Evolutionary conservation across 2,888 invertebrate species (phyloP).

Genomic region (Glaucopsyche alexis): DNA sequence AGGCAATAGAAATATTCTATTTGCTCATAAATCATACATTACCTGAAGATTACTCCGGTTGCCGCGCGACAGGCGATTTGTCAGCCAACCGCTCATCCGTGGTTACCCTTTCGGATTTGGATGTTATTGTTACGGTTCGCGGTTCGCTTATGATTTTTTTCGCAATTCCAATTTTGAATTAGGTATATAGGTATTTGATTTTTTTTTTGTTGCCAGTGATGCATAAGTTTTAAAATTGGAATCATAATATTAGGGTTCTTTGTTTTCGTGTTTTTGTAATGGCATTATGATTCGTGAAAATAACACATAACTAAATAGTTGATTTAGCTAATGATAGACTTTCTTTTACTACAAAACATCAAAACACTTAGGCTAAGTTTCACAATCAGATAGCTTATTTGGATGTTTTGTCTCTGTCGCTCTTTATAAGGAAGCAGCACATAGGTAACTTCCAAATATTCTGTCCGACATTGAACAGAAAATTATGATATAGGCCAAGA

Average conservation of each 20-base stretch:
- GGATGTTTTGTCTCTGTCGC: too few species aligned
- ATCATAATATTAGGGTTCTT: not conserved
- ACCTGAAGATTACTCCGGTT: constrained; percentile 59
- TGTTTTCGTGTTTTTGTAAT: not conserved
- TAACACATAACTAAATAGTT: too few species aligned
- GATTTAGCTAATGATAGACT: too few species aligned
- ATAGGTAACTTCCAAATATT: too few species aligned
- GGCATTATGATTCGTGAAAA: too few species aligned
- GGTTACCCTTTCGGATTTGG: constrained; percentile 58
- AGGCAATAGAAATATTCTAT: constrained; percentile 53
- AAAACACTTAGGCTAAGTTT: too few species aligned
- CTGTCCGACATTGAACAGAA: too few species aligned
- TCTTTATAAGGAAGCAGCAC: too few species aligned
- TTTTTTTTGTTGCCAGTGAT: constrained; percentile 16
- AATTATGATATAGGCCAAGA: too few species aligned
- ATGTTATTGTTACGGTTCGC: constrained; percentile 63
- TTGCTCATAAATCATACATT: constrained; percentile 74
- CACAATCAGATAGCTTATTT: too few species aligned
- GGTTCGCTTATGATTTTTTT: constrained; percentile 41
- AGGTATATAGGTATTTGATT: not conserved
- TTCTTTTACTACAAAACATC: too few species aligned
- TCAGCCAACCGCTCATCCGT: constrained; percentile 66
- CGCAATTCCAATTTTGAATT: not conserved
- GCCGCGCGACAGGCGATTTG: constrained; percentile 73
- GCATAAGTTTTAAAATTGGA: not conserved